These are phyloP conservation scores for Drosophila ananassae DNA, from an alignment of 1,140 invertebrate genomes.

Conservation along the genomic window DNA sequence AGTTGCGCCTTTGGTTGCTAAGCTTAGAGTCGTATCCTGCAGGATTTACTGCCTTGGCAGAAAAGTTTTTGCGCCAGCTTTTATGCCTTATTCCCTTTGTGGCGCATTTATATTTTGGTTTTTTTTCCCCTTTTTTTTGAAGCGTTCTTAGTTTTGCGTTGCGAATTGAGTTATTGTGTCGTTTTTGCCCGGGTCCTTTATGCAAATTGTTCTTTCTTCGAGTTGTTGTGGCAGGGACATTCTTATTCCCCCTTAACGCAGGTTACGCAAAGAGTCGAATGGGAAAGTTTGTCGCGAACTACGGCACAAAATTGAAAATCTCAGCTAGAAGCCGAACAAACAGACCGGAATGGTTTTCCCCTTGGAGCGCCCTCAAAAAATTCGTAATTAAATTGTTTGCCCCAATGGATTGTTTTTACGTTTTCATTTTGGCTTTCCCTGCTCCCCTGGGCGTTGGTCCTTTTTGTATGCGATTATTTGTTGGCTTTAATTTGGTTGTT, in stretches of 20 bases:
- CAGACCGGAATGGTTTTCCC: conserved; percentile 26
- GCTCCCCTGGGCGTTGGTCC: conserved; percentile 6
- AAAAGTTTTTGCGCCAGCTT: conserved; percentile 57
- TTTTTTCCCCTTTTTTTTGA: conserved; percentile 3
- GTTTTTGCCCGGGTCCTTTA: conserved; percentile 47
- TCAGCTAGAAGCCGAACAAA: conserved; percentile 39
- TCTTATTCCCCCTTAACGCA: conserved; percentile 30
- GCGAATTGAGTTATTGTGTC: conserved; percentile 76
- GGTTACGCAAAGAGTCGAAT: conserved; percentile 31
- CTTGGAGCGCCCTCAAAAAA: conserved; percentile 31
- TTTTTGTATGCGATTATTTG: conserved; percentile 46
- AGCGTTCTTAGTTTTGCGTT: conserved; percentile 38
- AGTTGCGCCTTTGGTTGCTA: conserved; percentile 58
- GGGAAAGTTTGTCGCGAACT: conserved; percentile 33
- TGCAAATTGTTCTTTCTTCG: conserved; percentile 62
- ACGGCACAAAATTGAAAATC: conserved; percentile 47
- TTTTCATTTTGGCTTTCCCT: conserved; percentile 13
- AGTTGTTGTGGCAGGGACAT: conserved; percentile 33
- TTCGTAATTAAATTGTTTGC: conserved; percentile 66
- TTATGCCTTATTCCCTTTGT: conserved; percentile 68
- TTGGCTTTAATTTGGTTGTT: conserved; percentile 38
- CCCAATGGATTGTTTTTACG: conserved; percentile 56
- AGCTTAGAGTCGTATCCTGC: conserved; percentile 50
- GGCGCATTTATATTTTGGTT: conserved; percentile 39
- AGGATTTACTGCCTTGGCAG: conserved; percentile 46